A percentile compares a stretch with the other conserved stretches of the same genome.
phyloP scores from a whole-genome alignment of 2,113 vertebrate genomes.

The Anoplopoma fimbria region DNA sequence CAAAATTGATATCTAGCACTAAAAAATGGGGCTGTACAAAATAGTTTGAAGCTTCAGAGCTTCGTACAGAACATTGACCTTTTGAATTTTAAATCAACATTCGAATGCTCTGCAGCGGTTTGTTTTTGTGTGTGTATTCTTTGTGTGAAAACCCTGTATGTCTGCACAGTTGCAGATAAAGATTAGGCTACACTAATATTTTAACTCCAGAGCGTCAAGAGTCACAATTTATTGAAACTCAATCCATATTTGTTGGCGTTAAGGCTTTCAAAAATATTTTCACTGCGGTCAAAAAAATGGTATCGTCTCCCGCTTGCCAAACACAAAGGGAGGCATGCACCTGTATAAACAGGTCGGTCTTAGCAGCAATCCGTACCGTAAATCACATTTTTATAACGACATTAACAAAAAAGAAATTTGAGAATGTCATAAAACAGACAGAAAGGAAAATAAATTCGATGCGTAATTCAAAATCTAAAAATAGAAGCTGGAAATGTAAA shows the following conservation, averaged over 20 bases:
- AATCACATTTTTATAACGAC: too few relatives aligned
- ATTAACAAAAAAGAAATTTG: too few relatives aligned
- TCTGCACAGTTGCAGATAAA: not conserved
- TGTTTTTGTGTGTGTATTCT: not conserved
- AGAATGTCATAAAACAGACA: not conserved
- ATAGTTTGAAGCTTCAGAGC: not conserved
- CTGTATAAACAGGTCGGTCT: not conserved
- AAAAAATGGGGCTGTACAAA: not conserved
- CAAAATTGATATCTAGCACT: constrained; percentile 1
- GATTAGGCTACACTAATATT: not conserved
- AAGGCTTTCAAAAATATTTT: not conserved
- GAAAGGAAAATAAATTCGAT: not conserved
- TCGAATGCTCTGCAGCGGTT: not conserved
- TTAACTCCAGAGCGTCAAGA: not conserved
- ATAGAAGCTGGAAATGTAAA: not conserved
- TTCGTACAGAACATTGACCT: not conserved
- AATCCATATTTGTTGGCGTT: not conserved
- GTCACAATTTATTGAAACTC: not conserved
- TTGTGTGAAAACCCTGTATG: not conserved
- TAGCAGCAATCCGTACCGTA: too few relatives aligned
- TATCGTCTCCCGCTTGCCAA: too few relatives aligned
- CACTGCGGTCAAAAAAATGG: not conserved
- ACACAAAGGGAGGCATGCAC: not conserved
- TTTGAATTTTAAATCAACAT: not conserved
- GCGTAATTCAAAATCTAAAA: not conserved